Conservation (phyloP, 2,888 invertebrate genomes). For the Hirudinaria manillensis region DNA sequence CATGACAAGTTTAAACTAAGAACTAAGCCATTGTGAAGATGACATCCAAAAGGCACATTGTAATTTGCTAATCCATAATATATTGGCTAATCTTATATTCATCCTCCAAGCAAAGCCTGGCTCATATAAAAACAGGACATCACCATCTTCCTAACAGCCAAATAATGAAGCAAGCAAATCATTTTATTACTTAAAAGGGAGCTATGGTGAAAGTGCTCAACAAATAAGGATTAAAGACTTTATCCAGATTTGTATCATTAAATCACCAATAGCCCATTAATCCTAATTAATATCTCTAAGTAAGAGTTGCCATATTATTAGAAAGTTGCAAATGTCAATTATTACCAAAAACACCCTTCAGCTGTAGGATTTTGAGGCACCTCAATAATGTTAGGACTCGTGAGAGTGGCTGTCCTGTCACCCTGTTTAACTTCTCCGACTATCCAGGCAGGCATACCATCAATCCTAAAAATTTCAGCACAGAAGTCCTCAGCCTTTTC, state of each 20-base stretch:
- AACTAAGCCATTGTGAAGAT: too few relatives aligned
- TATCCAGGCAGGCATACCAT: constrained; percentile 88
- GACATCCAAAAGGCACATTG: too few relatives aligned
- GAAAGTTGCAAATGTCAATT: neutral
- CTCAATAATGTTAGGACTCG: constrained; percentile 87
- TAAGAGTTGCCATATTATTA: neutral
- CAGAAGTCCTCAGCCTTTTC: constrained; percentile 90
- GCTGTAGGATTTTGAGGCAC: constrained; percentile 56
- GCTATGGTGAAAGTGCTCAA: neutral
- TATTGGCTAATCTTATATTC: too few relatives aligned
- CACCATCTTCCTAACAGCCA: too few relatives aligned
- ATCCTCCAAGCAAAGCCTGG: too few relatives aligned
- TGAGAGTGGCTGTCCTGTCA: constrained; percentile 74
- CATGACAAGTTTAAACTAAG: too few relatives aligned
- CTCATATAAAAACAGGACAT: too few relatives aligned
- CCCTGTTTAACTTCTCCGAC: constrained; percentile 92
- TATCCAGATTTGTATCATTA: neutral
- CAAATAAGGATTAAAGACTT: constrained; percentile 3
- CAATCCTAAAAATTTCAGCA: constrained; percentile 86
- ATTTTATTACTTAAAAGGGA: too few relatives aligned
- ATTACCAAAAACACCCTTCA: neutral
- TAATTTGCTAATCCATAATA: too few relatives aligned
- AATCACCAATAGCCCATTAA: neutral
- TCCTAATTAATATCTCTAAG: neutral
- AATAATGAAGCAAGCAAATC: too few relatives aligned